A percentile compares a stretch with the other conserved stretches of the same genome.
Conservation (phyloP, 2,113 vertebrate genomes). For the Oryzias javanicus region DNA sequence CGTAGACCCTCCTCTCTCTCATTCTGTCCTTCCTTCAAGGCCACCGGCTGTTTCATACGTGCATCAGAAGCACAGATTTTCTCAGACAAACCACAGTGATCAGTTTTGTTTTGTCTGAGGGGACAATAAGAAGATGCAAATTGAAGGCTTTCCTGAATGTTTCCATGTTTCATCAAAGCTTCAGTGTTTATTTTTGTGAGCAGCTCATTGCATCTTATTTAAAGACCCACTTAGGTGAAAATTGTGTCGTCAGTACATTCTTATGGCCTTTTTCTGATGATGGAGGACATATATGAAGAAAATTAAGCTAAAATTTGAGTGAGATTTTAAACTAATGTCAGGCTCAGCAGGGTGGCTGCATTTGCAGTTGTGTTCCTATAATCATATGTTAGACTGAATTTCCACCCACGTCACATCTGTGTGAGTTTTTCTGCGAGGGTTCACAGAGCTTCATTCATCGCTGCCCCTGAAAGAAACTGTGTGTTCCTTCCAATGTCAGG, state of each 20-base stretch:
- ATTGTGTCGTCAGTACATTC: no score
- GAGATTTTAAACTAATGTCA: constrained; percentile 8
- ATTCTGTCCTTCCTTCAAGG: constrained; percentile 4
- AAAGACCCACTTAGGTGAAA: no score
- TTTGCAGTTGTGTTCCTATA: constrained; percentile 16
- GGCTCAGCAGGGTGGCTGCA: constrained; percentile 6
- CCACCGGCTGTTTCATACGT: constrained; percentile 1
- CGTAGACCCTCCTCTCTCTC: constrained; percentile 12
- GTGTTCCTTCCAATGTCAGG: constrained; percentile 22
- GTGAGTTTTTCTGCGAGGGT: constrained; percentile 26
- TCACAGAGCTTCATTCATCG: constrained; percentile 56
- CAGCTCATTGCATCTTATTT: no score
- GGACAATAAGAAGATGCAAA: not conserved
- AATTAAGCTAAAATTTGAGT: not conserved
- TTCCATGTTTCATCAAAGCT: constrained; percentile 3
- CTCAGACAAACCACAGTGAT: no score
- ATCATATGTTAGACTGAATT: constrained; percentile 12
- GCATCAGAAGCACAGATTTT: constrained; percentile 1
- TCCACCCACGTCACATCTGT: constrained; percentile 38
- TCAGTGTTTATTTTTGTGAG: constrained; percentile 36
- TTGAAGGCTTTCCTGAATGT: no score
- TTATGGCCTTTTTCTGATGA: no score
- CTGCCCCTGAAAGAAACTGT: constrained; percentile 40
- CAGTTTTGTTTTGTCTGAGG: not conserved
- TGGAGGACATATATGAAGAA: no score